Conservation (phyloP, 1,140 invertebrate species). For the Colletes latitarsis region DNA sequence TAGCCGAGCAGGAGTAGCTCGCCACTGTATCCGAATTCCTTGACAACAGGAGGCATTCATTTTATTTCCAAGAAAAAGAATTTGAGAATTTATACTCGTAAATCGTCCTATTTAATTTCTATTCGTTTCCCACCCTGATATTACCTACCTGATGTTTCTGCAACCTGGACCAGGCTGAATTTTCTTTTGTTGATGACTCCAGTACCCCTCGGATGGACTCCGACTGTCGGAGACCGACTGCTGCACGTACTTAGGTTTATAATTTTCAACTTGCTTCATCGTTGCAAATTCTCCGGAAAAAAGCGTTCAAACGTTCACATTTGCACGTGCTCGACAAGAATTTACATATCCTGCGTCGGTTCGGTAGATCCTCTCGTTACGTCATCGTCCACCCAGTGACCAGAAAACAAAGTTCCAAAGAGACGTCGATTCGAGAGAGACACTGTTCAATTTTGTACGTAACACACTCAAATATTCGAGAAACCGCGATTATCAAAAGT, state of each 20-base stretch:
- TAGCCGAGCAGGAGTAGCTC: constrained; percentile 47
- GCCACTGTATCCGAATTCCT: constrained; percentile 43
- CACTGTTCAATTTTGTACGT: too few species aligned
- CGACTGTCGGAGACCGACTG: constrained; percentile 40
- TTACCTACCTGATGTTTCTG: constrained; percentile 52
- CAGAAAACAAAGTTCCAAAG: neutral
- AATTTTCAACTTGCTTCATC: constrained; percentile 61
- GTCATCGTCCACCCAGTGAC: neutral
- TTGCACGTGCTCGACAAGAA: neutral
- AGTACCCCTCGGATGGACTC: constrained; percentile 42
- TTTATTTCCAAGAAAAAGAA: neutral
- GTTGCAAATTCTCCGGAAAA: neutral
- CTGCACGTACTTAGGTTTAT: constrained; percentile 46
- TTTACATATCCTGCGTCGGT: neutral
- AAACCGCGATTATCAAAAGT: neutral
- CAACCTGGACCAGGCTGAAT: constrained; percentile 18
- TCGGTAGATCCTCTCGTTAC: neutral
- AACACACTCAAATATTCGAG: neutral
- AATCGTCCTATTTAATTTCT: too few species aligned
- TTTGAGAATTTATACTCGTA: too few species aligned
- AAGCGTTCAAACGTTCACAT: neutral
- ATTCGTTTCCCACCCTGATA: too few species aligned
- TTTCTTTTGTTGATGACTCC: constrained; percentile 54
- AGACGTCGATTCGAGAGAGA: neutral
- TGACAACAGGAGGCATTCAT: neutral